A percentile compares a stretch with the other conserved stretches of the same genome.
phyloP scores from a whole-genome alignment of 2,113 vertebrate species.

The Cairina moschata region DNA sequence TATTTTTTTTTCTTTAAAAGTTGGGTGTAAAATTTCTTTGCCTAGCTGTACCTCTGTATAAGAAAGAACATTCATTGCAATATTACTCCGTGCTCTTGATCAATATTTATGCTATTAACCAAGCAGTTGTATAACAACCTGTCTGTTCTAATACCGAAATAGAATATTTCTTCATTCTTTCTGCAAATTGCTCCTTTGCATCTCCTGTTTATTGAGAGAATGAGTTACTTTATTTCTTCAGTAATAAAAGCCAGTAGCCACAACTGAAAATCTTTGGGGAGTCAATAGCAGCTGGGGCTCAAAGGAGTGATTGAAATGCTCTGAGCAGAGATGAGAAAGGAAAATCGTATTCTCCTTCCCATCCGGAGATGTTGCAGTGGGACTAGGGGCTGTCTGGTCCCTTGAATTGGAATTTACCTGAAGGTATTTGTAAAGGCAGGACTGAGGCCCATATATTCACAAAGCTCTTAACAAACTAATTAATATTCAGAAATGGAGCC shows the following conservation, averaged over 20 bases:
- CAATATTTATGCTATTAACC: slow-evolving; percentile 15
- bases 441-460: background rate
- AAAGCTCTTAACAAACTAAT: slow-evolving; percentile 42
- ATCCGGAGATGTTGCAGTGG: background rate
- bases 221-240: background rate
- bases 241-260: background rate
- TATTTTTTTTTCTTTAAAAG: background rate
- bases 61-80: background rate
- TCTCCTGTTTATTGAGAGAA: background rate
- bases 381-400: background rate
- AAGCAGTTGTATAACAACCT: background rate
- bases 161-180: background rate
- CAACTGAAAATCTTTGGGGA: background rate
- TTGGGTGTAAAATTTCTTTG: background rate
- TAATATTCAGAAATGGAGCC: slow-evolving; percentile 58
- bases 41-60: background rate
- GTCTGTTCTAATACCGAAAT: background rate
- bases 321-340: background rate
- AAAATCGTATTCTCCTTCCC: background rate
- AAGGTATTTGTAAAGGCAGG: background rate
- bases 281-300: background rate
- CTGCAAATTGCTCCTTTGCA: background rate
- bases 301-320: background rate
- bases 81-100: background rate
- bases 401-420: background rate